These are phyloP conservation scores for Folsomia manolachei DNA, from an alignment of 2,888 invertebrate species.

Conservation along the genomic window DNA sequence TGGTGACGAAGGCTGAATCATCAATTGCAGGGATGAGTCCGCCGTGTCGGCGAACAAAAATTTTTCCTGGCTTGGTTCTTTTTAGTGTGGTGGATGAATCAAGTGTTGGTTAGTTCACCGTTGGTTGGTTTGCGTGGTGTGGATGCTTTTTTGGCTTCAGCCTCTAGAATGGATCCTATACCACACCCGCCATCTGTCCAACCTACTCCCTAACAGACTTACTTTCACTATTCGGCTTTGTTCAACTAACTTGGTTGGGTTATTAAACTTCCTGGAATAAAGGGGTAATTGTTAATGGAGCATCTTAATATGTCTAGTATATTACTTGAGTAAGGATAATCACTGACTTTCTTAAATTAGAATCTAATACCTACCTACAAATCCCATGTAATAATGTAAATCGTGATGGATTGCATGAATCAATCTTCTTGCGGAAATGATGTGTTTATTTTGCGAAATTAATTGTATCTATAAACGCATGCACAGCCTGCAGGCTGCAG, in stretches of 20 bases:
- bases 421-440: too few relatives aligned
- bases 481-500: too few relatives aligned
- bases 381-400: too few relatives aligned
- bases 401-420: too few relatives aligned
- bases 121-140: not conserved
- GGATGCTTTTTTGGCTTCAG: not conserved
- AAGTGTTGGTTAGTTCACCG: not conserved
- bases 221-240: not conserved
- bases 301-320: not conserved
- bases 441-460: too few relatives aligned
- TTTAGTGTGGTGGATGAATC: not conserved
- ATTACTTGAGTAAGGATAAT: not conserved
- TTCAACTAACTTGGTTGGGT: not conserved
- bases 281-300: not conserved
- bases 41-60: constrained; percentile 9
- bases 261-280: not conserved
- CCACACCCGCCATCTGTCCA: not conserved
- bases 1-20: not conserved
- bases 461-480: too few relatives aligned
- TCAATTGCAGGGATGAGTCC: not conserved
- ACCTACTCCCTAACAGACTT: too few relatives aligned
- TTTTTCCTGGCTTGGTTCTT: too few relatives aligned
- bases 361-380: too few relatives aligned
- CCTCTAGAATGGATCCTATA: not conserved
- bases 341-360: too few relatives aligned